These are phyloP conservation scores for Mobula birostris DNA, from an alignment of 2,113 vertebrate genomes.

Conservation along the genomic window DNA sequence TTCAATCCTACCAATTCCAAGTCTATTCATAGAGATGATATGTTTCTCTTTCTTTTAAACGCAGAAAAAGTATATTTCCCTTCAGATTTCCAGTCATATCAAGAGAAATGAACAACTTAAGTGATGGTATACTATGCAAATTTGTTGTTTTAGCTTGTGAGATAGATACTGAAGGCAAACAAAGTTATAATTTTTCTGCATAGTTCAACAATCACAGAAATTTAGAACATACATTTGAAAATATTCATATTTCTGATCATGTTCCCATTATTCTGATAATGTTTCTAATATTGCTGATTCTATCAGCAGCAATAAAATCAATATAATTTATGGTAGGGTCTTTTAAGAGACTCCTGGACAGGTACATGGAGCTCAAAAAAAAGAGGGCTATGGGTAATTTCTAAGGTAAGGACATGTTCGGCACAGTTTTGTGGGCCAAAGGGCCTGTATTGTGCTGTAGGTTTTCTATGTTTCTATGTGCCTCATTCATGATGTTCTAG, in stretches of 20 bases:
- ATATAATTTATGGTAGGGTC: background rate
- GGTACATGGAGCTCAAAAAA: too few relatives aligned
- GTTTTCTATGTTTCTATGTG: too few relatives aligned
- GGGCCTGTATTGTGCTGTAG: too few relatives aligned
- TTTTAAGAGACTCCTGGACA: too few relatives aligned
- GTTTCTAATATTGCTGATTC: too few relatives aligned
- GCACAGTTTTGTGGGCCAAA: too few relatives aligned
- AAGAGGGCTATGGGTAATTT: too few relatives aligned
- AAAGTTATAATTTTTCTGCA: background rate
- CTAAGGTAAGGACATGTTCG: too few relatives aligned
- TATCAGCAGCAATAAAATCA: background rate
- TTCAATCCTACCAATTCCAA: background rate
- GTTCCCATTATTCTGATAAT: background rate
- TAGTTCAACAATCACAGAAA: background rate
- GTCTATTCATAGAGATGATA: background rate
- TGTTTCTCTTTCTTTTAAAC: background rate
- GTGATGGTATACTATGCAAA: background rate
- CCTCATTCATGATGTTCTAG: too few relatives aligned
- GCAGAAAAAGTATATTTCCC: background rate
- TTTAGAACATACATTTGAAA: background rate
- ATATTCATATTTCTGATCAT: background rate
- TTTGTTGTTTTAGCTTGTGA: too few relatives aligned
- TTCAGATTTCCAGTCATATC: background rate
- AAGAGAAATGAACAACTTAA: background rate
- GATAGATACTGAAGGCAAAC: background rate